These are phyloP conservation scores for Antigone vipio DNA, from an alignment of 2,113 vertebrate species.

Conservation along the genomic window DNA sequence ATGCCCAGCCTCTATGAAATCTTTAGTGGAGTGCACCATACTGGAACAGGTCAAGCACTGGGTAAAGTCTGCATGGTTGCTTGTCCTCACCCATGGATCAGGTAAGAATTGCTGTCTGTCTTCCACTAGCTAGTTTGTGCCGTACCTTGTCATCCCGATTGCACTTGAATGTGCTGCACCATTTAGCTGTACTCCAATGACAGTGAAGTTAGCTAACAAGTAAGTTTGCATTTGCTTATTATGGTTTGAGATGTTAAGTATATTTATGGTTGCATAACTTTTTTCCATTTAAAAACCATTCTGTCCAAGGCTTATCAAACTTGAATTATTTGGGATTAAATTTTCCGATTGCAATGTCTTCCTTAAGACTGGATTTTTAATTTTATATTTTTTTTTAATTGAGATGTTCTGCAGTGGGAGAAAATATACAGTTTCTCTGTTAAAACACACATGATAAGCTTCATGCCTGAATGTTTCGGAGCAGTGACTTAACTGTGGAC, in stretches of 20 bases:
- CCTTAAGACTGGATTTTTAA: neutral
- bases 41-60: neutral
- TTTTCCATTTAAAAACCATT: neutral
- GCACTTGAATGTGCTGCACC: neutral
- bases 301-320: neutral
- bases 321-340: neutral
- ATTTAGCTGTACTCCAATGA: neutral
- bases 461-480: neutral
- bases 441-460: neutral
- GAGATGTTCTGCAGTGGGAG: neutral
- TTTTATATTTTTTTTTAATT: neutral
- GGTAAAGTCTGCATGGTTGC: no score
- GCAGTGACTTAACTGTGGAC: neutral
- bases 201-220: neutral
- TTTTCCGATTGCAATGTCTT: neutral
- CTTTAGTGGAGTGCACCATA: neutral
- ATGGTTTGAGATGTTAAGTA: neutral
- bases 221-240: neutral
- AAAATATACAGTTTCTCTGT: neutral
- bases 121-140: neutral
- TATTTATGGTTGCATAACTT: neutral
- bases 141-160: neutral
- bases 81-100: neutral
- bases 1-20: neutral
- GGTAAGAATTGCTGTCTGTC: neutral